Evolutionary conservation across 2,888 invertebrate species (phyloP).

Genomic region (Trachelus iudaicus): DNA sequence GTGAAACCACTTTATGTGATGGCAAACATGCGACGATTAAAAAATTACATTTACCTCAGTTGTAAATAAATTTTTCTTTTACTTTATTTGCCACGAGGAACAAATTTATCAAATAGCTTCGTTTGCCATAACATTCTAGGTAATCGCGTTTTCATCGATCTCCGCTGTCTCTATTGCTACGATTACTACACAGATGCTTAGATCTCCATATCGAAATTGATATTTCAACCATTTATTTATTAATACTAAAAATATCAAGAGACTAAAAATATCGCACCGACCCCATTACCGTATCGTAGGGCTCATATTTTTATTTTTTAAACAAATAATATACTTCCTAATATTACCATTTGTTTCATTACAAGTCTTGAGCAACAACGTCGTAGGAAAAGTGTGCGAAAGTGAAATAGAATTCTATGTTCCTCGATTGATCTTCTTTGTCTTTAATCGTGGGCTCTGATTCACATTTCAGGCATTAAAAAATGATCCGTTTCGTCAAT

Average conservation of each 20-base stretch:
- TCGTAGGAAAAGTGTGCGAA: constrained; percentile 34
- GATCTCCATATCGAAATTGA: not conserved
- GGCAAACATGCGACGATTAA: not conserved
- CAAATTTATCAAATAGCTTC: not conserved
- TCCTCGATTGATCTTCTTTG: not conserved
- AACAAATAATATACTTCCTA: constrained; percentile 22
- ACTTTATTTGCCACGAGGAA: not conserved
- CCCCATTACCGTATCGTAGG: not conserved
- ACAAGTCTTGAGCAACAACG: constrained; percentile 51
- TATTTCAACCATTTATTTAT: not conserved
- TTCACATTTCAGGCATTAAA: not conserved
- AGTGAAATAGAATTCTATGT: not conserved
- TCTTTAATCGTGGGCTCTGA: not conserved
- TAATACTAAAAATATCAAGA: not conserved
- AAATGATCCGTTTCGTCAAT: not conserved
- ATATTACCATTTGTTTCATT: constrained; percentile 33
- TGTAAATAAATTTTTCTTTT: not conserved
- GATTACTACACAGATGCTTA: not conserved
- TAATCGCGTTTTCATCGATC: not conserved
- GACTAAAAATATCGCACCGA: not conserved
- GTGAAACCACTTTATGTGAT: not conserved
- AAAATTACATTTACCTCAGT: not conserved
- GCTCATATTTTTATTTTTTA: not conserved
- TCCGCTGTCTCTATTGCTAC: not conserved
- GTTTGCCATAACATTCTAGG: not conserved